Conservation (phyloP, 1,140 invertebrate species). For the Coptotermes formosanus region DNA sequence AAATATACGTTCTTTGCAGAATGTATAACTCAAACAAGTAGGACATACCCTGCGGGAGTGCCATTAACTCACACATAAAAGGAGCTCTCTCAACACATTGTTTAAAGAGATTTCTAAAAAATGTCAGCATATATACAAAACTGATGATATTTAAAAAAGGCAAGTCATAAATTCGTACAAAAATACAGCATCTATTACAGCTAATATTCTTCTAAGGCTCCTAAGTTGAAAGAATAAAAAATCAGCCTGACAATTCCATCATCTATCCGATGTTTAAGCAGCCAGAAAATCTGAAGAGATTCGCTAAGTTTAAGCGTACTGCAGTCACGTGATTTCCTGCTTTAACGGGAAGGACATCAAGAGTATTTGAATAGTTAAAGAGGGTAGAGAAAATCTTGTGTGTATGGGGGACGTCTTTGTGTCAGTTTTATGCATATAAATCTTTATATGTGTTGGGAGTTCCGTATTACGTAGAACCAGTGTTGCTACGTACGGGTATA, state of each 20-base stretch:
- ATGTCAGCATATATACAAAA: not conserved
- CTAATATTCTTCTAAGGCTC: not conserved
- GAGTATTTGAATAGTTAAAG: slow-evolving; percentile 14
- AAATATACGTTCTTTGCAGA: not conserved
- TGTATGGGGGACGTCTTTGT: not conserved
- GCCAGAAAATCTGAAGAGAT: slow-evolving; percentile 5
- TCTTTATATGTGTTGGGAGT: not conserved
- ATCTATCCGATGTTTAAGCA: slow-evolving; percentile 4
- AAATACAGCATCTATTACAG: not conserved
- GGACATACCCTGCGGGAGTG: no score
- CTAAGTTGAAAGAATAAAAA: not conserved
- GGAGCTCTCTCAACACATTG: not conserved
- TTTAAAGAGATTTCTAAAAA: not conserved
- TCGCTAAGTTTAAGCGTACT: not conserved
- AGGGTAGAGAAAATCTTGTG: not conserved
- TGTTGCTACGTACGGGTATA: no score
- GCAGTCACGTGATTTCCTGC: not conserved
- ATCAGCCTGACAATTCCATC: slow-evolving; percentile 5
- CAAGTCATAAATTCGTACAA: not conserved
- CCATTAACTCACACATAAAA: not conserved
- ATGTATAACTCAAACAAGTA: not conserved
- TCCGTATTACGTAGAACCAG: not conserved
- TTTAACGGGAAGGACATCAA: slow-evolving; percentile 5
- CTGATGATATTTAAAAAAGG: not conserved
- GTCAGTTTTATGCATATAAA: not conserved